Conservation (phyloP, 2,797 vertebrate genomes). For the Acomys russatus region DNA sequence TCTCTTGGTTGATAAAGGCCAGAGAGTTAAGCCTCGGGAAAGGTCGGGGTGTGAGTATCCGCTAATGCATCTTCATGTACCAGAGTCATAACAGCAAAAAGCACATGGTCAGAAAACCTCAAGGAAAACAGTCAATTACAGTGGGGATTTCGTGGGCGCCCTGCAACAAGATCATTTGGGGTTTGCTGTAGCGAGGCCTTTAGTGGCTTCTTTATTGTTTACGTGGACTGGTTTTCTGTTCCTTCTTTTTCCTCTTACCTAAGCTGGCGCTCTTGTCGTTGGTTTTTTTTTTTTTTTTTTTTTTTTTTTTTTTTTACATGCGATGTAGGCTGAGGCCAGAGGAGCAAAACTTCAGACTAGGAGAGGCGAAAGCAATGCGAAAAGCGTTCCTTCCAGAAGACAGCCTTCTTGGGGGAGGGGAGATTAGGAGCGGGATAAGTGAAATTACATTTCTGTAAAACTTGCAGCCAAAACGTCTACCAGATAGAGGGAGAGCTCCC, state of each 20-base stretch:
- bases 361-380: not conserved
- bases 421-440: not conserved
- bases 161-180: constrained; percentile 53
- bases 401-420: constrained; percentile 61
- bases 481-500: not conserved
- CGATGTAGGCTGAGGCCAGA: constrained; percentile 23
- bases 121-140: constrained; percentile 80
- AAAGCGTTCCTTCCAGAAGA: constrained; percentile 62
- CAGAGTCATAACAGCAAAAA: constrained; percentile 73
- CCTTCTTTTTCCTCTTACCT: not conserved
- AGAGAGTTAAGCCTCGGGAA: constrained; percentile 69
- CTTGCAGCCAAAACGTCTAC: constrained; percentile 31
- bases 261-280: constrained; percentile 5
- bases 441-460: constrained; percentile 75
- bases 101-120: constrained; percentile 80
- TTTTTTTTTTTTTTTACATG: not conserved
- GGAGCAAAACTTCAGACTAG: constrained; percentile 63
- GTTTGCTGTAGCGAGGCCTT: constrained; percentile 64
- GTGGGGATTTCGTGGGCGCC: constrained; percentile 57
- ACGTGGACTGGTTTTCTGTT: constrained; percentile 77
- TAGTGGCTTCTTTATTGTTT: constrained; percentile 65
- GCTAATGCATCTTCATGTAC: constrained; percentile 67
- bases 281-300: too few species aligned
- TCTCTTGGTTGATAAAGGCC: constrained; percentile 77
- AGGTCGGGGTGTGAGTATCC: constrained; percentile 47